Evolutionary conservation across 1,140 invertebrate genomes (phyloP).

Genomic region (Aricia agestis): DNA sequence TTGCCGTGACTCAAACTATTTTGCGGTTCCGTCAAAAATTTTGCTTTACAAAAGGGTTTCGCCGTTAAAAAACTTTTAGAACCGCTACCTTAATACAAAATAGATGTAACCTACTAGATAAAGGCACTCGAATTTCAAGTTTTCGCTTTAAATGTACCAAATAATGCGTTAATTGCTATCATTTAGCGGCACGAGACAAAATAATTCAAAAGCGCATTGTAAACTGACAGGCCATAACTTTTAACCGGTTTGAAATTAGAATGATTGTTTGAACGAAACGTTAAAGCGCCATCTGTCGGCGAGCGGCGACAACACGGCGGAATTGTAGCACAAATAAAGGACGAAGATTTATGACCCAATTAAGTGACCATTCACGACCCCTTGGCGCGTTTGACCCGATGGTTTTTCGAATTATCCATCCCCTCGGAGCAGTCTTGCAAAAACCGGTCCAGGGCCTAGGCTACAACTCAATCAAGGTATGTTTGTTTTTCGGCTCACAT

Average conservation of each 20-base stretch:
- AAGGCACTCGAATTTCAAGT: not conserved
- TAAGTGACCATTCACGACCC: conserved; percentile 14
- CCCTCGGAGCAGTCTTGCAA: not conserved
- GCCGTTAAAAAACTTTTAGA: no score
- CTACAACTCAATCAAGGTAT: conserved; percentile 2
- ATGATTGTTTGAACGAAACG: conserved; percentile 3
- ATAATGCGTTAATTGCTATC: not conserved
- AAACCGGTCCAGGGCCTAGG: not conserved
- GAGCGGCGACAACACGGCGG: not conserved
- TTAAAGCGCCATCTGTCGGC: conserved; percentile 2
- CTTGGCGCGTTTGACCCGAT: conserved; percentile 7
- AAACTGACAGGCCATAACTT: conserved; percentile 9
- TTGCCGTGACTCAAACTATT: no score
- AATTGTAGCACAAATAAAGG: not conserved
- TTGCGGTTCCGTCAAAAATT: no score
- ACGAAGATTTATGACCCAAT: conserved; percentile 8
- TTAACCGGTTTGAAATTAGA: conserved; percentile 10
- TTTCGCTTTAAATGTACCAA: not conserved
- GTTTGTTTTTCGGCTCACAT: conserved; percentile 8
- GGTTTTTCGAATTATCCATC: conserved; percentile 13
- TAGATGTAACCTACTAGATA: no score
- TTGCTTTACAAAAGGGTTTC: no score
- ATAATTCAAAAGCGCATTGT: conserved; percentile 4
- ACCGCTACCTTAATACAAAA: no score
- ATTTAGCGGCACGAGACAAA: conserved; percentile 11